Percentiles rank a stretch among this genome's conserved stretches.
Evolutionary conservation across 1,140 invertebrate species (phyloP).

Genomic region (Listronotus oregonensis): DNA sequence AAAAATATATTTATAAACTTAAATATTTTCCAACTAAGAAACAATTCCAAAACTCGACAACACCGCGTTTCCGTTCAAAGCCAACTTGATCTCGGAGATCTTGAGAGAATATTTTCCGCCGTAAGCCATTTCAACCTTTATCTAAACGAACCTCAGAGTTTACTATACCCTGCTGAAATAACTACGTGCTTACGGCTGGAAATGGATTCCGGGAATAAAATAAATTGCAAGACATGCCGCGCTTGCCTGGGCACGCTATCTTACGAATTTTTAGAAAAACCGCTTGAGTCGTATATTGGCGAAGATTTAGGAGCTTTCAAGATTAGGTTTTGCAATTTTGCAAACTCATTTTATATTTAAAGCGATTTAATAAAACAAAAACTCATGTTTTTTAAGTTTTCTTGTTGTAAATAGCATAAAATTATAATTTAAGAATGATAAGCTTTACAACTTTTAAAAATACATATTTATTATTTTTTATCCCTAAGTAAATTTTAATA

Average conservation of each 20-base stretch:
- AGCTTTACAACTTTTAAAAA: too few species aligned
- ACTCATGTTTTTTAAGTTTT: too few species aligned
- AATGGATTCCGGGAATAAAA: slow-evolving; percentile 54
- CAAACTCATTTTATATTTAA: too few species aligned
- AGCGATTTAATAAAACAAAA: too few species aligned
- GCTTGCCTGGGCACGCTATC: slow-evolving; percentile 41
- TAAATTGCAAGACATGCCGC: slow-evolving; percentile 50
- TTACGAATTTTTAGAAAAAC: slow-evolving; percentile 39
- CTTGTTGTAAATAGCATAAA: too few species aligned
- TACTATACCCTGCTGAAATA: slow-evolving; percentile 31
- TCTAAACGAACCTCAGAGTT: slow-evolving; percentile 18
- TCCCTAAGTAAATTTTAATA: too few species aligned
- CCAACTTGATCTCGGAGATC: slow-evolving; percentile 29
- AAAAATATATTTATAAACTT: too few species aligned
- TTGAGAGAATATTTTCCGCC: slow-evolving; percentile 8
- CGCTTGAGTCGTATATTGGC: slow-evolving; percentile 1
- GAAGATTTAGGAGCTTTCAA: slow-evolving; percentile 4
- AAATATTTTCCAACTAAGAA: background rate
- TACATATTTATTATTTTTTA: too few species aligned
- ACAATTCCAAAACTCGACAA: slow-evolving; percentile 1
- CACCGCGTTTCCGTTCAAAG: slow-evolving; percentile 24
- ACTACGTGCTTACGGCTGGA: slow-evolving; percentile 50
- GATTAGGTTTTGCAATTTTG: background rate
- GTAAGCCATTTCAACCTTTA: slow-evolving; percentile 35
- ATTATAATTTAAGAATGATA: too few species aligned